Conservation (phyloP, 2,888 invertebrate species). For the Anoplius nigerrimus region DNA sequence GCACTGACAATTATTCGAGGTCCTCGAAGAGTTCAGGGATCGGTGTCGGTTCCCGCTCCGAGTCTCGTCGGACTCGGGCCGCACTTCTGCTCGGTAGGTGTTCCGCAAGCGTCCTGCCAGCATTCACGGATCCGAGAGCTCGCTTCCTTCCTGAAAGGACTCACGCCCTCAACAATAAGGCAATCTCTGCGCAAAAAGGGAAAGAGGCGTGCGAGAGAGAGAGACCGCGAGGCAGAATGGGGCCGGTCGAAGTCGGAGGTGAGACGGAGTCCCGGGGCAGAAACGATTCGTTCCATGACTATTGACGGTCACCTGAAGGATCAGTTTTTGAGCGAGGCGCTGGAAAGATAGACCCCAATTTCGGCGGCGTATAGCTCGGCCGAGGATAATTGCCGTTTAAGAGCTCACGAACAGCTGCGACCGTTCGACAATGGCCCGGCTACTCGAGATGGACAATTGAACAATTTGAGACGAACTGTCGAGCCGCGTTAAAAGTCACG, state of each 20-base stretch:
- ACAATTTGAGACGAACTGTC: constrained; percentile 67
- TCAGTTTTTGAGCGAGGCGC: constrained; percentile 61
- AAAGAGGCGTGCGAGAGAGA: constrained; percentile 1
- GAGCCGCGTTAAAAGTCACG: constrained; percentile 42
- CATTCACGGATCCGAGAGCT: constrained; percentile 54
- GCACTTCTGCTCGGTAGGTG: too few species aligned
- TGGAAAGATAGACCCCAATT: constrained; percentile 51
- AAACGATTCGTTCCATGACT: constrained; percentile 53
- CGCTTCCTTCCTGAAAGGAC: constrained; percentile 47
- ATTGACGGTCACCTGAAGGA: constrained; percentile 57
- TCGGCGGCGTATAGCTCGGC: constrained; percentile 45
- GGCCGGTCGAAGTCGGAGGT: not conserved
- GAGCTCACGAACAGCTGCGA: constrained; percentile 63
- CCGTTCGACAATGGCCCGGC: constrained; percentile 53
- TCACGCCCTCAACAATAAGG: constrained; percentile 58
- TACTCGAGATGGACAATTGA: constrained; percentile 69
- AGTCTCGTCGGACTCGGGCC: too few species aligned
- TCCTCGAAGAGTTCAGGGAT: too few species aligned
- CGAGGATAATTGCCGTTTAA: constrained; percentile 70
- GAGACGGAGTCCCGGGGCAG: not conserved
- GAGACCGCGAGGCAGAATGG: not conserved
- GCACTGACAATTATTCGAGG: too few species aligned
- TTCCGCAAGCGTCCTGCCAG: not conserved
- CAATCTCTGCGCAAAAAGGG: constrained; percentile 39
- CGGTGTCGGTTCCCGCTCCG: too few species aligned